phyloP scores from a whole-genome alignment of 1,140 invertebrate species.

The Drosophila sproati region DNA sequence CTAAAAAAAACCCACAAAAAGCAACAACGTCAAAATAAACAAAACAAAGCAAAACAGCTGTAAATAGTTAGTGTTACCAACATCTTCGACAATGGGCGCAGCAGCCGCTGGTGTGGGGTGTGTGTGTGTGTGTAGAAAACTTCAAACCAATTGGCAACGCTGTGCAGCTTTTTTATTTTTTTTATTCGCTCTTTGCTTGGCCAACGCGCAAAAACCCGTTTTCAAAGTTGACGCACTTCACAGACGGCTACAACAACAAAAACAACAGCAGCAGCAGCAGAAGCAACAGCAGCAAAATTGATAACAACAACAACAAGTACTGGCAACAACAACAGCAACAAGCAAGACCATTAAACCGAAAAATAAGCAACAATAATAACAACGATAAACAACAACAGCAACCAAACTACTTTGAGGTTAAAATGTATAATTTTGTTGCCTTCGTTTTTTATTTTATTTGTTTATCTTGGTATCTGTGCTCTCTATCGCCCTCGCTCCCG shows the following conservation, averaged over 20 bases:
- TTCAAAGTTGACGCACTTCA: constrained; percentile 56
- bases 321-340: constrained; percentile 33
- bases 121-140: neutral
- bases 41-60: constrained; percentile 29
- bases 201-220: constrained; percentile 62
- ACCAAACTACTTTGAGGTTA: constrained; percentile 64
- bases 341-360: constrained; percentile 56
- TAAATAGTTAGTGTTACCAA: constrained; percentile 26
- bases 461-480: constrained; percentile 6
- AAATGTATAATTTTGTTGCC: constrained; percentile 55
- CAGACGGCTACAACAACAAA: constrained; percentile 16
- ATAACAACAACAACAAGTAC: constrained; percentile 29
- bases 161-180: constrained; percentile 21
- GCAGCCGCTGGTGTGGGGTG: neutral
- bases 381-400: constrained; percentile 1
- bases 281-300: constrained; percentile 17
- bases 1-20: constrained; percentile 19
- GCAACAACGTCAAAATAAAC: constrained; percentile 1
- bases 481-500: neutral
- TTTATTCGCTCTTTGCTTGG: constrained; percentile 36
- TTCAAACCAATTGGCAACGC: constrained; percentile 42
- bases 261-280: constrained; percentile 43
- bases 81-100: constrained; percentile 7
- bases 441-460: constrained; percentile 7
- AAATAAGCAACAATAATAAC: constrained; percentile 45